Evolutionary conservation across 2,888 invertebrate species (phyloP).

Genomic region (Stenolophus ochropezus): DNA sequence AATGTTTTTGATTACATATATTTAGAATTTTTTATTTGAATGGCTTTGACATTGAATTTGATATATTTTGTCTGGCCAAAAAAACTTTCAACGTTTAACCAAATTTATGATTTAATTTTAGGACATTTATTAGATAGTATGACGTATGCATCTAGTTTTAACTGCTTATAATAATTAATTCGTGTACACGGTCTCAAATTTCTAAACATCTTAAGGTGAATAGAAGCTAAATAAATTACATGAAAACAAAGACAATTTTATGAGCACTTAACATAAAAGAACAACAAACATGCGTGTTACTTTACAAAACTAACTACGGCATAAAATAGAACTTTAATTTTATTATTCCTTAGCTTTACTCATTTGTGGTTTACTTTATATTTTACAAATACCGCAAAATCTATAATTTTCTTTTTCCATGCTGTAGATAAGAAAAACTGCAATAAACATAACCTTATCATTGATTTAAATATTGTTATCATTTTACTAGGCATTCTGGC

Average conservation of each 20-base stretch:
- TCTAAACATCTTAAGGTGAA: neutral
- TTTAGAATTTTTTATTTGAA: no score
- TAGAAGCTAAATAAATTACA: slow-evolving; percentile 6
- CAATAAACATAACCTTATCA: no score
- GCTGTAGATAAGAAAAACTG: no score
- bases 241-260: slow-evolving; percentile 21
- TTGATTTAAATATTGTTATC: no score
- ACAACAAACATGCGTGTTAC: slow-evolving; percentile 5
- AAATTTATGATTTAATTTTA: slow-evolving; percentile 21
- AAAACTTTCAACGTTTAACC: neutral
- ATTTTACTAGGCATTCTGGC: no score
- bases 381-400: slow-evolving; percentile 17
- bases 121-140: neutral
- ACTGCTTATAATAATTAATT: neutral
- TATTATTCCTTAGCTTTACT: neutral
- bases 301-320: neutral
- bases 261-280: slow-evolving; percentile 13
- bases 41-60: no score
- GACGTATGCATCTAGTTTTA: slow-evolving; percentile 12
- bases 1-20: no score
- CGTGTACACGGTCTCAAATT: neutral
- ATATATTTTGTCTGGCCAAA: slow-evolving; percentile 29
- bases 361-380: slow-evolving; percentile 13
- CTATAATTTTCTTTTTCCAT: neutral
- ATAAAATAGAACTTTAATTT: slow-evolving; percentile 18